Conservation (phyloP, 2,113 vertebrate species). For the Syrmaticus mikado region DNA sequence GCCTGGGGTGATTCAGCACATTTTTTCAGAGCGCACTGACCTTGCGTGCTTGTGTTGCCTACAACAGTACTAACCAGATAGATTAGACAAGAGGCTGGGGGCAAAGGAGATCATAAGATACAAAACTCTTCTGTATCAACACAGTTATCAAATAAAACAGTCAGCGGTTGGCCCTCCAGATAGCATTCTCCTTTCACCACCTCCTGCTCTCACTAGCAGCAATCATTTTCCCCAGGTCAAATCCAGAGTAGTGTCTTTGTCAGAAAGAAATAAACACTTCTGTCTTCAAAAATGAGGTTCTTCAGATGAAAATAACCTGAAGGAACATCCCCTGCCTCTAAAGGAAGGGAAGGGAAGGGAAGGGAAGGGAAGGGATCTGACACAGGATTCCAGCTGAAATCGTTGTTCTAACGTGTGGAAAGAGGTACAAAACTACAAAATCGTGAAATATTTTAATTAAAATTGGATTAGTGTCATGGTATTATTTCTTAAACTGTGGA, state of each 20-base stretch:
- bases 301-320: background rate
- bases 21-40: background rate
- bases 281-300: background rate
- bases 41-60: background rate
- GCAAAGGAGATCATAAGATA: background rate
- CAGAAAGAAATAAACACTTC: background rate
- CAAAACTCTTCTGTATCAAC: background rate
- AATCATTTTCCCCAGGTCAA: background rate
- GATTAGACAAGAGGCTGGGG: background rate
- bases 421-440: background rate
- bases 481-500: too few relatives aligned
- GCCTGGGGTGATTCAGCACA: background rate
- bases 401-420: background rate
- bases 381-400: background rate
- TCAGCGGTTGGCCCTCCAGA: background rate
- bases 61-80: background rate
- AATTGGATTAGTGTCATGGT: background rate
- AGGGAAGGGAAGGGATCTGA: background rate
- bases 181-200: fast-evolving
- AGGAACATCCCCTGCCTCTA: background rate
- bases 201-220: background rate
- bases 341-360: background rate
- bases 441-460: background rate
- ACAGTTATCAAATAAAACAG: background rate
- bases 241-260: background rate